A percentile compares a stretch with the other conserved stretches of the same genome.
phyloP scores from a whole-genome alignment of 2,797 vertebrate species.

The Sebastes miniatus region DNA sequence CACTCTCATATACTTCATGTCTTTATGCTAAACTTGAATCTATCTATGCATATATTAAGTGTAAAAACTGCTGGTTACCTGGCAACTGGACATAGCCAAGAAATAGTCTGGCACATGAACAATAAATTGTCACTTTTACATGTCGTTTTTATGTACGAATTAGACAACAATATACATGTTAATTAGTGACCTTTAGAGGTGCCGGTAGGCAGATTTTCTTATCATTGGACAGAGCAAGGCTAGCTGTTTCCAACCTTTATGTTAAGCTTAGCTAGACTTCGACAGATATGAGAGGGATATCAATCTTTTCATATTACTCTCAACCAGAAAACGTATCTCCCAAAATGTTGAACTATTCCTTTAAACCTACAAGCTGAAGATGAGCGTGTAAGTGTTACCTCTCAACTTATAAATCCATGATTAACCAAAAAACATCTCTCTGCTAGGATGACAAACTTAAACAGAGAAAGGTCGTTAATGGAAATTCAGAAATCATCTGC shows the following conservation, averaged over 20 bases:
- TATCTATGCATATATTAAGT: background rate
- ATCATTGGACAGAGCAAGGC: background rate
- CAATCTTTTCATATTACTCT: background rate
- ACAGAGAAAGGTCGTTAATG: slow-evolving; percentile 3
- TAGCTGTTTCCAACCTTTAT: background rate
- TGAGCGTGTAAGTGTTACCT: background rate
- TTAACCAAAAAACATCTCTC: slow-evolving; percentile 21
- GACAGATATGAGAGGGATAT: background rate
- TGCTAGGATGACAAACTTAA: background rate
- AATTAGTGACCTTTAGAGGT: background rate
- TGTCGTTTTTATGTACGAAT: background rate
- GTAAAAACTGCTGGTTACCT: slow-evolving; percentile 19
- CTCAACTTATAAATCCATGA: background rate
- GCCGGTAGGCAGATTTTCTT: background rate
- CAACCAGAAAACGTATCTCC: background rate
- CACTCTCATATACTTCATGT: no score
- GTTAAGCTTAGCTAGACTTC: background rate
- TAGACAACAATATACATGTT: background rate
- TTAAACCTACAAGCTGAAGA: background rate
- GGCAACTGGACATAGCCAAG: slow-evolving; percentile 1
- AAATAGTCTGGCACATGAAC: background rate
- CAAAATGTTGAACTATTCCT: background rate
- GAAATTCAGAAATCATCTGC: slow-evolving; percentile 29
- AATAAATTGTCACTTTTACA: background rate
- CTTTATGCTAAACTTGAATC: no score